Evolutionary conservation across 2,888 invertebrate species (phyloP).

Genomic region (Heteromurus nitidus): DNA sequence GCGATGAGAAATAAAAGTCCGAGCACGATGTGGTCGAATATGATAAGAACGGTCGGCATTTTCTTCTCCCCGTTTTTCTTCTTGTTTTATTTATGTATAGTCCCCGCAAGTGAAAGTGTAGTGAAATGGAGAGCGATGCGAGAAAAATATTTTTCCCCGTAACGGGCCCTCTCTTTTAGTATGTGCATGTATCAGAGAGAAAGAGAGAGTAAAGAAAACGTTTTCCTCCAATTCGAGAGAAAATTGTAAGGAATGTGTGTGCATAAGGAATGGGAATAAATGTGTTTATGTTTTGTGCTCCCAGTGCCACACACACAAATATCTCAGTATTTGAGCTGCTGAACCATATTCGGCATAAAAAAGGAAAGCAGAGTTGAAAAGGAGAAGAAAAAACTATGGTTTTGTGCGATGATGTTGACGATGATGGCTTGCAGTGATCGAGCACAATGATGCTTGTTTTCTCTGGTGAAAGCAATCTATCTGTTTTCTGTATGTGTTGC

Average conservation of each 20-base stretch:
- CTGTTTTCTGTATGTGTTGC: conserved; percentile 38
- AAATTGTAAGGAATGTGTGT: no score
- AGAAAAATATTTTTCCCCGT: no score
- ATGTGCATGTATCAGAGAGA: no score
- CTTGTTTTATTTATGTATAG: neutral
- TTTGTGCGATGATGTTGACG: conserved; percentile 18
- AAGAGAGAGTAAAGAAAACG: no score
- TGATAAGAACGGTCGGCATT: conserved; percentile 74
- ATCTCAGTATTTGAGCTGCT: conserved; percentile 8
- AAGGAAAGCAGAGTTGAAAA: no score
- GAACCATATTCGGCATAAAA: no score
- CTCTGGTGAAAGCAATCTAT: conserved; percentile 52
- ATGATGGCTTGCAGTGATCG: conserved; percentile 15
- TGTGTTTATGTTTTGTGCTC: neutral
- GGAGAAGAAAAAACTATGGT: conserved; percentile 19
- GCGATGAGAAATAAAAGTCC: conserved; percentile 74
- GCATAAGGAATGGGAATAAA: no score
- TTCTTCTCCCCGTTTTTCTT: conserved; percentile 33
- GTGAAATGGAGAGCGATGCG: no score
- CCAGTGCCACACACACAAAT: no score
- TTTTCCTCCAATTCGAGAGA: no score
- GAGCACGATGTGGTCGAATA: conserved; percentile 74
- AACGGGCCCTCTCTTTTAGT: no score
- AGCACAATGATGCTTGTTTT: conserved; percentile 19
- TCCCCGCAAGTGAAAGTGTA: no score